These are phyloP conservation scores for Rhinoraja longicauda DNA, from an alignment of 2,797 vertebrate genomes.

Conservation along the genomic window DNA sequence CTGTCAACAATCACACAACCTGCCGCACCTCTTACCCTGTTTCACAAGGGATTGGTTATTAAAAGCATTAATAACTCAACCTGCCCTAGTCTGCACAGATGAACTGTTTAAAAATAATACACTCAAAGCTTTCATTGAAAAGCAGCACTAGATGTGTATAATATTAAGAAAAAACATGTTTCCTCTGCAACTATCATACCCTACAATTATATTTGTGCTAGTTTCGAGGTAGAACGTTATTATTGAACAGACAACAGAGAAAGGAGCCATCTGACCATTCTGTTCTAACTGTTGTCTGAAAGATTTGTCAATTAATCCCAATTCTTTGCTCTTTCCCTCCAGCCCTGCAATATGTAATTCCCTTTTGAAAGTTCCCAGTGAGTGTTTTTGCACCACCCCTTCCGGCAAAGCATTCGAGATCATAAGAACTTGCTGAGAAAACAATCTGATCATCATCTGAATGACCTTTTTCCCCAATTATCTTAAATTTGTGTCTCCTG, in stretches of 20 bases:
- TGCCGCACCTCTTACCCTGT: neutral
- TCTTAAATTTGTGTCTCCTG: neutral
- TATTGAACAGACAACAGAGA: neutral
- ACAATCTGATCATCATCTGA: neutral
- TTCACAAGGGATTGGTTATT: neutral
- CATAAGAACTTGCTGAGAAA: neutral
- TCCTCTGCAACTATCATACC: neutral
- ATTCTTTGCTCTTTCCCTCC: neutral
- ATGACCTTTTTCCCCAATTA: neutral
- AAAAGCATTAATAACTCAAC: neutral
- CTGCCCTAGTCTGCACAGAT: neutral
- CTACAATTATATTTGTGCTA: neutral
- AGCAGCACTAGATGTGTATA: neutral
- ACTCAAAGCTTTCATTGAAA: neutral
- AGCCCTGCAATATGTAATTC: neutral
- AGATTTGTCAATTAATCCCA: neutral
- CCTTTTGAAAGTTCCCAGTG: neutral
- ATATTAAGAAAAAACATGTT: neutral
- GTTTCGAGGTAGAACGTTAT: neutral
- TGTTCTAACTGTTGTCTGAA: neutral
- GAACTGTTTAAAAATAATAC: neutral
- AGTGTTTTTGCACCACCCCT: neutral
- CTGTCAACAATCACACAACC: neutral
- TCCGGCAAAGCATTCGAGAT: neutral
- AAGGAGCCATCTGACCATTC: too few species aligned